These are phyloP conservation scores for Labeo calbasu DNA, from an alignment of 2,797 vertebrate species.

Conservation along the genomic window DNA sequence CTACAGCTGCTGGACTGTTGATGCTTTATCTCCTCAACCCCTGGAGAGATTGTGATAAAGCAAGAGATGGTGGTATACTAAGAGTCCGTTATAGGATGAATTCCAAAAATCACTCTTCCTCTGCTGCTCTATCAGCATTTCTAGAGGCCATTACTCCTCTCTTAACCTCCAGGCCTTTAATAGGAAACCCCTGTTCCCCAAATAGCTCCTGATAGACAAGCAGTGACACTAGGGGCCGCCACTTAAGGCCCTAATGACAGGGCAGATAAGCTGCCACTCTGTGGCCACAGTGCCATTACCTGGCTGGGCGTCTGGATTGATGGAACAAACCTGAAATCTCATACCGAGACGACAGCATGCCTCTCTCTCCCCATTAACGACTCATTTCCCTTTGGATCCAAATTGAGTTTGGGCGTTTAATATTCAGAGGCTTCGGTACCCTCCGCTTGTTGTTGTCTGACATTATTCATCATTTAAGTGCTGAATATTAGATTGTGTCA, in stretches of 20 bases:
- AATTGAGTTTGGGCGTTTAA: slow-evolving; percentile 78
- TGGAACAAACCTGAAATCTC: slow-evolving; percentile 61
- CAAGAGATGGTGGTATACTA: background rate
- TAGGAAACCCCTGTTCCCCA: slow-evolving; percentile 64
- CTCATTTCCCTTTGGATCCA: slow-evolving; percentile 70
- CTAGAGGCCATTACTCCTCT: slow-evolving; percentile 32
- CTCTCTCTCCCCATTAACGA: slow-evolving; percentile 69
- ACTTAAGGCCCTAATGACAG: slow-evolving; percentile 76
- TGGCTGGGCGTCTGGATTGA: slow-evolving; percentile 55
- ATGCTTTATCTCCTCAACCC: slow-evolving; percentile 24
- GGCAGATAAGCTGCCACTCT: slow-evolving; percentile 74
- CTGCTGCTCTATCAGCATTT: slow-evolving; percentile 27
- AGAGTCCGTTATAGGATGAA: slow-evolving; percentile 2
- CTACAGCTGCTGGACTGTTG: slow-evolving; percentile 13
- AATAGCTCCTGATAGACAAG: slow-evolving; percentile 76
- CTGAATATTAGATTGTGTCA: slow-evolving; percentile 76
- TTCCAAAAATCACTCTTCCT: slow-evolving; percentile 16
- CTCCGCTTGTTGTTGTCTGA: slow-evolving; percentile 65
- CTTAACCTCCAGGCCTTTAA: slow-evolving; percentile 44
- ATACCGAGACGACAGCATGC: slow-evolving; percentile 56
- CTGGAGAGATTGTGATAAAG: slow-evolving; percentile 5
- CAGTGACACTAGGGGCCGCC: slow-evolving; percentile 71
- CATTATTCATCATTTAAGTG: slow-evolving; percentile 79
- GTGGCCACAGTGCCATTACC: slow-evolving; percentile 37
- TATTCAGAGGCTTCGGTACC: slow-evolving; percentile 71